Conservation (phyloP, 2,888 invertebrate species). For the Dermolepida albohirtum region DNA sequence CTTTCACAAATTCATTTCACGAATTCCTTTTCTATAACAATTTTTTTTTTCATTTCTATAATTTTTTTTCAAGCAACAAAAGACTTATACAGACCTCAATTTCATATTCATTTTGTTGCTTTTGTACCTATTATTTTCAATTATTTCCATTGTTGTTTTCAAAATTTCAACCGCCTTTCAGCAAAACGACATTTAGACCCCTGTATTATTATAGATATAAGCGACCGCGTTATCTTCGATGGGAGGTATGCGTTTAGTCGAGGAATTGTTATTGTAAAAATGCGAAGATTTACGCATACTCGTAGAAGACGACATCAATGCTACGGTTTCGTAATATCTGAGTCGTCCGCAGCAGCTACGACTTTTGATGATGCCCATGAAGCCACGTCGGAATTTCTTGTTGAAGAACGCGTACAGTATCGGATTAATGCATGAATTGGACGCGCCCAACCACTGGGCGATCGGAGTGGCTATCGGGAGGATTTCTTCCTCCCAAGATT, state of each 20-base stretch:
- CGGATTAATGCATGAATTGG: constrained; percentile 96
- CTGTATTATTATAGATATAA: constrained; percentile 79
- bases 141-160: no score
- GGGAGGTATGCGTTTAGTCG: constrained; percentile 65
- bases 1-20: no score
- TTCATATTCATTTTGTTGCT: no score
- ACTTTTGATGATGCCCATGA: constrained; percentile 88
- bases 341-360: constrained; percentile 87
- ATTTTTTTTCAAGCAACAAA: no score
- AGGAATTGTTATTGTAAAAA: constrained; percentile 77
- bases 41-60: no score
- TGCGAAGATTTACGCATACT: constrained; percentile 88
- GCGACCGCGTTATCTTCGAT: constrained; percentile 62
- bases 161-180: no score
- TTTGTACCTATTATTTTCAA: no score
- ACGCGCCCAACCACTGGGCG: constrained; percentile 92
- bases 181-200: constrained; percentile 67
- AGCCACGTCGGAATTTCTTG: constrained; percentile 91
- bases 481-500: constrained; percentile 83
- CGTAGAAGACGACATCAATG: constrained; percentile 86
- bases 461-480: constrained; percentile 86
- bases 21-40: no score
- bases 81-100: no score
- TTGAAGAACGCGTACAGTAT: constrained; percentile 95
- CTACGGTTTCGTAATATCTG: constrained; percentile 88